A percentile compares a stretch with the other conserved stretches of the same genome.
Conservation (phyloP, 2,113 vertebrate genomes). For the Delphinapterus leucas region DNA sequence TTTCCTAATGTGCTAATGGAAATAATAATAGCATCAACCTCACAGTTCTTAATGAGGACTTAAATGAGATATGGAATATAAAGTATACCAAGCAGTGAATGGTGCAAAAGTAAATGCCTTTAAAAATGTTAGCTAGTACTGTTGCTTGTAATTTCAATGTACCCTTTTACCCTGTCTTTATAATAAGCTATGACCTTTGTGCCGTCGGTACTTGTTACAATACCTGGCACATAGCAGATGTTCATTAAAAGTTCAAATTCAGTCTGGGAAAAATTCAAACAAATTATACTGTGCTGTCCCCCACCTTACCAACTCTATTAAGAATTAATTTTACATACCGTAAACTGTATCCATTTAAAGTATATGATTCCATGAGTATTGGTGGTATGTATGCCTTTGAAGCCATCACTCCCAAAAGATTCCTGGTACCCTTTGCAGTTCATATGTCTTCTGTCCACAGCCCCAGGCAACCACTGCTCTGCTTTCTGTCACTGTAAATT, state of each 20-base stretch:
- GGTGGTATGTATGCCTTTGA: background rate
- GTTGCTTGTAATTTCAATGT: background rate
- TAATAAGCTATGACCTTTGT: background rate
- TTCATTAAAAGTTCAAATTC: background rate
- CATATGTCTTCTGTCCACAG: background rate
- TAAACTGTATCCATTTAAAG: background rate
- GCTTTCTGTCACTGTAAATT: background rate
- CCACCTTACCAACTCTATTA: background rate
- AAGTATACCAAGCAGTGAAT: background rate
- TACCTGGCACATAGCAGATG: background rate
- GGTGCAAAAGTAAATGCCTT: background rate
- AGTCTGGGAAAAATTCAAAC: background rate
- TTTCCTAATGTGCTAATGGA: background rate
- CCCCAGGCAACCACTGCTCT: background rate
- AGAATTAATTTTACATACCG: background rate
- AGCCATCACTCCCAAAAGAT: background rate
- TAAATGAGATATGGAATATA: background rate
- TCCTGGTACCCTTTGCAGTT: background rate
- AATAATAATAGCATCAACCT: background rate
- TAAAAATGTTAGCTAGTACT: background rate
- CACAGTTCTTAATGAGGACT: background rate
- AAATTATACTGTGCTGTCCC: background rate
- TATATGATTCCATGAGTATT: background rate
- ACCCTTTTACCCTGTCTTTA: background rate
- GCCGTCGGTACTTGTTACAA: background rate